These are phyloP conservation scores for Diplosoma virens DNA, from an alignment of 23 tunicate genomes.

Conservation along the genomic window DNA sequence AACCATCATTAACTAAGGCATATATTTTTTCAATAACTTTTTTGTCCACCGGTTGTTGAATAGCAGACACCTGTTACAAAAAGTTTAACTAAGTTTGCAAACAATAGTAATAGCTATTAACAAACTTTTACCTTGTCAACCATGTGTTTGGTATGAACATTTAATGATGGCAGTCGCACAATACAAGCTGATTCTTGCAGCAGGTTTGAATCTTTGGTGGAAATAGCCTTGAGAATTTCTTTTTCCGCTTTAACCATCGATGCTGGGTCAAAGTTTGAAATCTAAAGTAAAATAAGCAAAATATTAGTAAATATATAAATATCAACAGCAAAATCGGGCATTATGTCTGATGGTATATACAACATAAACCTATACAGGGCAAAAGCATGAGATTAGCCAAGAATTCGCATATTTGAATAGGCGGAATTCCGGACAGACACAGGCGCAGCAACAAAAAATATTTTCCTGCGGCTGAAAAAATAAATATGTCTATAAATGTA, in stretches of 20 bases:
- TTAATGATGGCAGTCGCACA: not conserved
- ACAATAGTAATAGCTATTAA: not conserved
- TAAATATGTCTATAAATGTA: too few relatives aligned
- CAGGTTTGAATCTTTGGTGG: not conserved
- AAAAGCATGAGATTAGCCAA: too few relatives aligned
- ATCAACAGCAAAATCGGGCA: too few relatives aligned
- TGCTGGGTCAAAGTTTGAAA: not conserved
- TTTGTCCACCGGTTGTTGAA: not conserved
- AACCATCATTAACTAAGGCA: not conserved
- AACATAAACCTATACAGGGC: too few relatives aligned
- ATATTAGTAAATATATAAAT: too few relatives aligned
- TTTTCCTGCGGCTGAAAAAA: too few relatives aligned
- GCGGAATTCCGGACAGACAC: too few relatives aligned
- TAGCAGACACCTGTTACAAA: not conserved
- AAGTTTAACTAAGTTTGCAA: not conserved
- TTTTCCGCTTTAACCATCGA: not conserved
- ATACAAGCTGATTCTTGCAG: not conserved
- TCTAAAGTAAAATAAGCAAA: too few relatives aligned
- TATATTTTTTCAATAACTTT: not conserved
- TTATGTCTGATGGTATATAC: too few relatives aligned
- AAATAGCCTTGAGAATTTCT: not conserved
- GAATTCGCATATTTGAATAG: too few relatives aligned
- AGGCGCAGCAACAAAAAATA: too few relatives aligned
- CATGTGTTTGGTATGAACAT: not conserved
- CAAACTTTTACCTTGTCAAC: not conserved